phyloP scores from a whole-genome alignment of 2,113 vertebrate species.

The Pseudorectes ferrugineus region DNA sequence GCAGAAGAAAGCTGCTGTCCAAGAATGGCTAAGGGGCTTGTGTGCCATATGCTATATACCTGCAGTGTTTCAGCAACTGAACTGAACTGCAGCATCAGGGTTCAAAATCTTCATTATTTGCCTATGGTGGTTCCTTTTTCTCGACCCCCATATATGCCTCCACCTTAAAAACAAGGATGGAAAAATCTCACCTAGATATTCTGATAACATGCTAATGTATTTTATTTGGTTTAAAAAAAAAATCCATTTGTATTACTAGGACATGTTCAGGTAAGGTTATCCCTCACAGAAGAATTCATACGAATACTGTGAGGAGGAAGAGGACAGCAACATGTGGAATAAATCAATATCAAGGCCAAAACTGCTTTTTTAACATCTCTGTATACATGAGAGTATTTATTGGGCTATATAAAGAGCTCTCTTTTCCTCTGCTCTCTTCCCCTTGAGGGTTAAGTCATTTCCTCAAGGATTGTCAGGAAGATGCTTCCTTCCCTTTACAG shows the following conservation, averaged over 20 bases:
- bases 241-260: neutral
- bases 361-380: neutral
- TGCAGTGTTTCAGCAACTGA: neutral
- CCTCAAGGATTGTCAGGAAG: neutral
- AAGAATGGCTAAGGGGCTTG: neutral
- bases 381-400: neutral
- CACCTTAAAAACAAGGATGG: neutral
- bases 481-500: conserved; percentile 38
- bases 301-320: neutral
- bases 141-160: neutral
- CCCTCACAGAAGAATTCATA: neutral
- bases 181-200: neutral
- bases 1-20: neutral
- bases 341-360: neutral
- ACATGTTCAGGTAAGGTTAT: neutral
- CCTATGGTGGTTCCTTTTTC: neutral
- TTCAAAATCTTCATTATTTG: neutral
- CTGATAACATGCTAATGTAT: neutral
- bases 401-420: neutral
- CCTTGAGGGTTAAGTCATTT: neutral
- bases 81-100: neutral
- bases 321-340: neutral
- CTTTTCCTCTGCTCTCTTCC: neutral
- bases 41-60: neutral
- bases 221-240: neutral